Evolutionary conservation across 2,888 invertebrate species (phyloP).

Genomic region (Metallyticus violacea): DNA sequence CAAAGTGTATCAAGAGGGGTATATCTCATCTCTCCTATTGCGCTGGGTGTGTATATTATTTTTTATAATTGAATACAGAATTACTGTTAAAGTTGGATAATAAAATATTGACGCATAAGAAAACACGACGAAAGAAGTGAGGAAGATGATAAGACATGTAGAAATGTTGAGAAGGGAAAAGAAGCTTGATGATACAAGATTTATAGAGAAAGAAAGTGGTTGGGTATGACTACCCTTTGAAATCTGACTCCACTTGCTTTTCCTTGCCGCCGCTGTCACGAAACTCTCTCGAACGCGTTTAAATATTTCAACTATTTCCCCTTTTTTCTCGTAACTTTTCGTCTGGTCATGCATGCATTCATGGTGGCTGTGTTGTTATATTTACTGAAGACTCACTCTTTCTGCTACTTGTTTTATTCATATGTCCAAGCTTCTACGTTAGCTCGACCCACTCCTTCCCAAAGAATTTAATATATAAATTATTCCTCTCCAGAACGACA

Average conservation of each 20-base stretch:
- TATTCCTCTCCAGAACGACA: neutral
- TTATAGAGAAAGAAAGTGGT: slow-evolving; percentile 19
- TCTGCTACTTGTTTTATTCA: neutral
- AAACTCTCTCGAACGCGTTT: slow-evolving; percentile 23
- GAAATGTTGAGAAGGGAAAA: slow-evolving; percentile 8
- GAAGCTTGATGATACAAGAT: slow-evolving; percentile 16
- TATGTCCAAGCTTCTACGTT: neutral
- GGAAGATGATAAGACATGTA: neutral
- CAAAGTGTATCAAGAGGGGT: no score
- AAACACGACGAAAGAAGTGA: neutral
- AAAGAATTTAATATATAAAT: slow-evolving; percentile 7
- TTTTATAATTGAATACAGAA: no score
- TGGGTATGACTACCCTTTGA: slow-evolving; percentile 23
- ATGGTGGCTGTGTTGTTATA: slow-evolving; percentile 15
- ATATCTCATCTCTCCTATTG: no score
- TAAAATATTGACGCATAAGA: neutral
- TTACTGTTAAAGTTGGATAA: no score
- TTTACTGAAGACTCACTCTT: neutral
- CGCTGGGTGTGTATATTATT: no score
- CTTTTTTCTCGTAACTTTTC: slow-evolving; percentile 24
- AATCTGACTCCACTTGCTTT: slow-evolving; percentile 17
- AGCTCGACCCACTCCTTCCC: neutral
- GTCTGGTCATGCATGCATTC: slow-evolving; percentile 25
- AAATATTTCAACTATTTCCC: slow-evolving; percentile 22
- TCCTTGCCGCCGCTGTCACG: slow-evolving; percentile 25